Base-by-base conservation (phyloP, 2,113 vertebrate genomes). In the Microtus pennsylvanicus region DNA sequence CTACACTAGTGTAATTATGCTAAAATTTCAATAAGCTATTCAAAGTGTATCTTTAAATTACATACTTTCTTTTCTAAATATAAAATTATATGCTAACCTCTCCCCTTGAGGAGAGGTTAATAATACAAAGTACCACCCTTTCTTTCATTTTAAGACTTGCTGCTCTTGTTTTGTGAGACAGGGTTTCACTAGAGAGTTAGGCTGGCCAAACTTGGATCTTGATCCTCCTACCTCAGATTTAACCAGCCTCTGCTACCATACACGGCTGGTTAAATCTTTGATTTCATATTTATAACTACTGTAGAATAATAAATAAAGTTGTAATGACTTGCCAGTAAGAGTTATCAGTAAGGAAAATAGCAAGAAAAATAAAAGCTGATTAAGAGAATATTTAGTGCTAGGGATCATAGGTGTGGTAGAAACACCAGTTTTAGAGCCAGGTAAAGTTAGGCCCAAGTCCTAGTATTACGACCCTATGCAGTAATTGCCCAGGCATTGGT, bases 221-320 rank as follows among this genome's bases (percentile, higher is more conserved):
- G 45, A 24, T 52, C 8, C 3, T 87, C 45, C 47, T 55, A 22
- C 11, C 47, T 87, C 45, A 55, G 52, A 55, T 55, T 55, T 55
- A 55, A 55, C 16, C 52, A 55, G 52, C 16, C 1, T 47, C 5
- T 47, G 83, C 83, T 67, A 67, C 38, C 28, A 50, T 22, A 30
- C 26, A 33, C 7, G 42, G 30, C 63, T 86, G 38, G 30, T 47
- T 90, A 96, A 47, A n/a, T 67, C 69, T 90, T 90, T 81, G 7
- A 72, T 89, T 77, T 28, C 74, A 80, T 69, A 89, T 80, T 17
- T n/a, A 87, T 63, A 85, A 77, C 89, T 75, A 81, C 38, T 86
- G 21, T 45, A 95, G 5, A 77, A 91, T 85, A 82, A 92, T 69
- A 94, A 86, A 93, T 28, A 22, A 76, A 93, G 87, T 17, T 92